Conservation (phyloP, 1,140 invertebrate genomes). For the Asobara japonica region DNA sequence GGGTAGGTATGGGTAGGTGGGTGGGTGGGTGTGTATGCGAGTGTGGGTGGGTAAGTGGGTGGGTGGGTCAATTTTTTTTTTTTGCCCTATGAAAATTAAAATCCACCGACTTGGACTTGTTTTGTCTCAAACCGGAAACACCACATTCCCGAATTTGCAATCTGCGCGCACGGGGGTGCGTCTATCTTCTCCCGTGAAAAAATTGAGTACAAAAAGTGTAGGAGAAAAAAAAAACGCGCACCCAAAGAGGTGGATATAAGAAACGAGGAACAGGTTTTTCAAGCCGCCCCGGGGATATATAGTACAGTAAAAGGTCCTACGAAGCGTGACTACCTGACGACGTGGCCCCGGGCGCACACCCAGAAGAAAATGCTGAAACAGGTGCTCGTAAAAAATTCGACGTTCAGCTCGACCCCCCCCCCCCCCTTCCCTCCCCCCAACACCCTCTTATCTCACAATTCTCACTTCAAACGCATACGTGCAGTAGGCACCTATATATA, state of each 20-base stretch:
- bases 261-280: slow-evolving; percentile 54
- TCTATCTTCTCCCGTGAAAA: slow-evolving; percentile 2
- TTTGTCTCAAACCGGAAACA: background rate
- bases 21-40: too few species aligned
- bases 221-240: slow-evolving; percentile 28
- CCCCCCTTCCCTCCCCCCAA: slow-evolving; percentile 21
- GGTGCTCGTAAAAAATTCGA: slow-evolving; percentile 55
- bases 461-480: slow-evolving; percentile 18
- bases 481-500: background rate
- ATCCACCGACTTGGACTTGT: too few species aligned
- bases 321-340: slow-evolving; percentile 58
- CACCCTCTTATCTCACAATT: slow-evolving; percentile 9
- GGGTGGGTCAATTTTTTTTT: too few species aligned
- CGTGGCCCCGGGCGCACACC: slow-evolving; percentile 42
- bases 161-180: background rate
- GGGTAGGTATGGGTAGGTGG: too few species aligned
- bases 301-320: slow-evolving; percentile 42
- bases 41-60: too few species aligned
- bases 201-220: slow-evolving; percentile 21
- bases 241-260: slow-evolving; percentile 31
- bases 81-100: too few species aligned
- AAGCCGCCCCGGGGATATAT: slow-evolving; percentile 40
- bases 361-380: slow-evolving; percentile 57
- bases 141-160: background rate
- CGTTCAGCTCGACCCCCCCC: slow-evolving; percentile 18